Base-by-base conservation (phyloP, 2,888 invertebrate genomes). In the Cheilosia soror region DNA sequence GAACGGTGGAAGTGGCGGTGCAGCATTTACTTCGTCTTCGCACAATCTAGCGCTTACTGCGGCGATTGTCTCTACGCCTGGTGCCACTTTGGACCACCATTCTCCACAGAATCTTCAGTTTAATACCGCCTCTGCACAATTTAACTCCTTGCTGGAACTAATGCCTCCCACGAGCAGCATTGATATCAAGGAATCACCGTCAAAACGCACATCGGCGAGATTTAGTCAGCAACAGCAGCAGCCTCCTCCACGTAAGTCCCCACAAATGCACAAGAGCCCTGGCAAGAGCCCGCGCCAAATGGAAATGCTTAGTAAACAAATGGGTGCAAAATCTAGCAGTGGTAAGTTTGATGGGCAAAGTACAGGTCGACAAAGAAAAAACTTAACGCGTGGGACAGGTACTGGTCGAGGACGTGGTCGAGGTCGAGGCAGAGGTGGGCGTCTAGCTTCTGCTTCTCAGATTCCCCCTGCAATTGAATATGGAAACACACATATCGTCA, bases 31-130 rank as follows among this genome's bases (percentile, higher is more conserved):
- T 1, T 95, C 96, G 6, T 96, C 96, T 0, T 95, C 96, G 76
- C 96, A 96, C 90, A 97, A 96, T 89, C 95, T 97, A 93, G 96
- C 96, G 0, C 92, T 97, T 11, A 96, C 96, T 0, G 95, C 96
- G 9, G 96, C 96, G 2, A 96, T 96, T 94, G 96, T 96, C 13
- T 96, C 96, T 63, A 94, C 96, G 4, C 68, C 89, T 13, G 88
- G 87, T 47, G 87, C 94, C 5, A 77, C 53, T 7, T 57, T 85
- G 49, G 85, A 85, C 4, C 85, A 89, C 76, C 88, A 88, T 87
- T 88, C 90, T 4, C 88, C 90, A 4, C 90, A 89, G 51, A 88
- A 88, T 20, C 89, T 89, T 76, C 88, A 89, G 29, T 88, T 53
- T 15, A 81, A 86, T 60, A 40, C 68, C 27, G 40, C 86, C 4